Evolutionary conservation across 2,113 vertebrate species (phyloP).

Genomic region (Blennius ocellaris): DNA sequence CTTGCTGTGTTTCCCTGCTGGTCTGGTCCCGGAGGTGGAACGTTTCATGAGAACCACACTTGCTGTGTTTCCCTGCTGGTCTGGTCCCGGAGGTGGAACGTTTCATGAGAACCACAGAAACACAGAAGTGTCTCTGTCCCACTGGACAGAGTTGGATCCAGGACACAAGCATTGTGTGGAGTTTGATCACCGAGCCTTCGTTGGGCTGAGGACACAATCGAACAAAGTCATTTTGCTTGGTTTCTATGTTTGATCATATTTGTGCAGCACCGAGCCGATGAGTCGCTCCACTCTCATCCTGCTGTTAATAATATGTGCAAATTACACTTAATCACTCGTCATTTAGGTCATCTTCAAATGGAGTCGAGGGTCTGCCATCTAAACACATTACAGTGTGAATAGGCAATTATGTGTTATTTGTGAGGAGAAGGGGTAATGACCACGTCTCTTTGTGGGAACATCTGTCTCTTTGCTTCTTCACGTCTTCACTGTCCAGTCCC

Average conservation of each 20-base stretch:
- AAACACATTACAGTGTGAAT: slow-evolving; percentile 67
- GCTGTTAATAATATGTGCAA: slow-evolving; percentile 79
- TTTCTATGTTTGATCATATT: slow-evolving; percentile 48
- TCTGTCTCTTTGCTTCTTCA: slow-evolving; percentile 60
- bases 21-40: too few relatives aligned
- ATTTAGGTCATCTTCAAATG: slow-evolving; percentile 77
- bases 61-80: too few relatives aligned
- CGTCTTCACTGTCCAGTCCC: slow-evolving; percentile 48
- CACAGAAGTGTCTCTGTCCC: neutral
- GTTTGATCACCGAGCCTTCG: slow-evolving; percentile 1
- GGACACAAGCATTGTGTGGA: neutral
- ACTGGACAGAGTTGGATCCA: neutral
- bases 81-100: too few relatives aligned
- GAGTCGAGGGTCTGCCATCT: slow-evolving; percentile 71
- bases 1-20: too few relatives aligned
- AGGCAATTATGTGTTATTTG: slow-evolving; percentile 81
- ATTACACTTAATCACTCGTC: slow-evolving; percentile 82
- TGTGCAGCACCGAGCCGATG: slow-evolving; percentile 29
- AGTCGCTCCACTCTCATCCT: slow-evolving; percentile 37
- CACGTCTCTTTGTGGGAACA: slow-evolving; percentile 67
- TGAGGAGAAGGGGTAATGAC: slow-evolving; percentile 73
- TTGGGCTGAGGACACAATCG: neutral
- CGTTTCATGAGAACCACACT: too few relatives aligned
- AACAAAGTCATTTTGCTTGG: slow-evolving; percentile 12
- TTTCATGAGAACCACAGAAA: too few relatives aligned